phyloP scores from a whole-genome alignment of 1,140 invertebrate genomes.

The Drosophila asahinai region DNA sequence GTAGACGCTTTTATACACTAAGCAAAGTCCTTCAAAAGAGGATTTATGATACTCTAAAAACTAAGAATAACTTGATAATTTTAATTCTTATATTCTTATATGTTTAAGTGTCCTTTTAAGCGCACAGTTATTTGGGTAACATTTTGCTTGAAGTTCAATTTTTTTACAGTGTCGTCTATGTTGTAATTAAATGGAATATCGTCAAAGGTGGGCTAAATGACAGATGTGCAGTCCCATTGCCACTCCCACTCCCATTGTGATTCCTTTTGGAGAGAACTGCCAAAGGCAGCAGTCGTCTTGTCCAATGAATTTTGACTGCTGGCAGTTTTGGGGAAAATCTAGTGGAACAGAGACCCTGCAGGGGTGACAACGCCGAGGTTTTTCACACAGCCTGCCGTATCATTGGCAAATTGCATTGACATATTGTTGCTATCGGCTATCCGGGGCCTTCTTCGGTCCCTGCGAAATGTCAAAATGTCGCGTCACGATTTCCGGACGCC shows the following conservation, averaged over 20 bases:
- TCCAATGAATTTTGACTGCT: constrained; percentile 59
- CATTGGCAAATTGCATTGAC: constrained; percentile 77
- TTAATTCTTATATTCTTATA: too few species aligned
- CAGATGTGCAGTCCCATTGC: background rate
- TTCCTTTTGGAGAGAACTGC: constrained; percentile 35
- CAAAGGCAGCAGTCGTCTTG: constrained; percentile 55
- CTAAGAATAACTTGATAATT: too few species aligned
- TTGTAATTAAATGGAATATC: constrained; percentile 73
- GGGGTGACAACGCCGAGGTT: background rate
- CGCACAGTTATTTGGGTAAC: rapidly evolving
- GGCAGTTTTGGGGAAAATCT: constrained; percentile 27
- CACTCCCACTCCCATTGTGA: constrained; percentile 28
- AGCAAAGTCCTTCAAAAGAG: too few species aligned
- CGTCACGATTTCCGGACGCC: constrained; percentile 42
- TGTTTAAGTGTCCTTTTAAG: background rate
- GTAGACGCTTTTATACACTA: constrained; percentile 29
- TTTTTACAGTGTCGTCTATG: constrained; percentile 17
- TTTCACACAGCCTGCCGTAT: constrained; percentile 33
- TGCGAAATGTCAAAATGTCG: constrained; percentile 72
- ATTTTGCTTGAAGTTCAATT: background rate
- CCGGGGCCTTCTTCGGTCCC: constrained; percentile 32
- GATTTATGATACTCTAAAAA: background rate
- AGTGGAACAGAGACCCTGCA: background rate
- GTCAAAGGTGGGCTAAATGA: constrained; percentile 51
- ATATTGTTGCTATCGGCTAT: constrained; percentile 76